phyloP scores from a whole-genome alignment of 2,888 invertebrate genomes.

The Linnaemya tessellans region DNA sequence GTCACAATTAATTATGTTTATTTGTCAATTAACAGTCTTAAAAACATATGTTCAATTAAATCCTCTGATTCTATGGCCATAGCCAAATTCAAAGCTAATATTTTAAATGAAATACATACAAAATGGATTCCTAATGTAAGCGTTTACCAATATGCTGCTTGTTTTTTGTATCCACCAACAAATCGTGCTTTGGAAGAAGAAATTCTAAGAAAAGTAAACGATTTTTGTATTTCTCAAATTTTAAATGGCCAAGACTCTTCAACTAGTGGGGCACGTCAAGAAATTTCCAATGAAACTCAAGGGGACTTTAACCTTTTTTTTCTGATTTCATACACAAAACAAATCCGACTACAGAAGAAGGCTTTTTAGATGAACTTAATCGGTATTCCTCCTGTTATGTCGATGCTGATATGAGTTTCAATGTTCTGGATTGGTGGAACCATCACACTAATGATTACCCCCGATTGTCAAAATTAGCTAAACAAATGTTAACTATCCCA shows the following conservation, averaged over 20 bases:
- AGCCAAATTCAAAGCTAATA: background rate
- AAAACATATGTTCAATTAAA: background rate
- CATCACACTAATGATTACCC: background rate
- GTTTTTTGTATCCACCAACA: background rate
- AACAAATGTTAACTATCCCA: background rate
- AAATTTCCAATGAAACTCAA: background rate
- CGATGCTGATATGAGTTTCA: background rate
- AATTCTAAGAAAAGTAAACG: background rate
- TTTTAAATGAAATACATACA: background rate
- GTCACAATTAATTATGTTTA: background rate
- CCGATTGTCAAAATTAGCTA: background rate
- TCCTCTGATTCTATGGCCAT: background rate
- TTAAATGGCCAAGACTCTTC: background rate
- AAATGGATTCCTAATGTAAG: background rate
- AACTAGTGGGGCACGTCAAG: background rate
- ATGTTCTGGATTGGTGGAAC: background rate
- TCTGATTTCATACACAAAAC: background rate
- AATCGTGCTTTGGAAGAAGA: background rate
- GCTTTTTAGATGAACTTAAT: background rate
- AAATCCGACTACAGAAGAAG: background rate
- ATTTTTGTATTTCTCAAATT: background rate
- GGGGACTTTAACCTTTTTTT: background rate
- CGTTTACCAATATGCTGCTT: too few species aligned
- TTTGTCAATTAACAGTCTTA: background rate
- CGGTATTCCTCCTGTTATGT: too few species aligned